Percentiles rank a stretch among this genome's conserved stretches.
These are phyloP conservation scores for Maccullochella peelii DNA, from an alignment of 2,113 vertebrate species.

Conservation along the genomic window DNA sequence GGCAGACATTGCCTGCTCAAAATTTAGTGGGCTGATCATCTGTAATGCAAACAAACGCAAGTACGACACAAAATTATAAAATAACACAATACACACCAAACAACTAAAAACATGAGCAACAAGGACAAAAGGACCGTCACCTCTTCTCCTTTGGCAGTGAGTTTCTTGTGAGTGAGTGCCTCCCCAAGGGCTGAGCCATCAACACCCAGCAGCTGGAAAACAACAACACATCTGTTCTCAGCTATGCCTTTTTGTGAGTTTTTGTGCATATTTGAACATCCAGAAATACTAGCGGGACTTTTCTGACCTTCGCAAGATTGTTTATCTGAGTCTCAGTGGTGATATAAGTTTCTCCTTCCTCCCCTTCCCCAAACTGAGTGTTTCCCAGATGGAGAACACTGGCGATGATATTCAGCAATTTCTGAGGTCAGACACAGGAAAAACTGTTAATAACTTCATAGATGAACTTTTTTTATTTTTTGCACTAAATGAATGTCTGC, in stretches of 20 bases:
- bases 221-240: constrained; percentile 63
- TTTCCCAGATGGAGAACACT: constrained; percentile 96
- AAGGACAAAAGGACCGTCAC: constrained; percentile 74
- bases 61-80: neutral
- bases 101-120: neutral
- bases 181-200: constrained; percentile 87
- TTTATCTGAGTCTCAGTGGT: constrained; percentile 92
- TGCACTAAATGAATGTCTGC: neutral
- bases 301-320: constrained; percentile 88
- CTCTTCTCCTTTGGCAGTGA: constrained; percentile 97
- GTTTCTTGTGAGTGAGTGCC: constrained; percentile 94
- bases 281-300: constrained; percentile 13
- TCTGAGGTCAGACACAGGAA: constrained; percentile 80
- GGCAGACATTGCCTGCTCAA: constrained; percentile 93
- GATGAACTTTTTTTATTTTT: neutral
- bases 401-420: constrained; percentile 91
- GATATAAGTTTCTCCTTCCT: constrained; percentile 90
- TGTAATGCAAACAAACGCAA: constrained; percentile 67
- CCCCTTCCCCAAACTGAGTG: constrained; percentile 91
- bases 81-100: neutral
- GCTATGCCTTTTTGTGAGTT: neutral
- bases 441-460: constrained; percentile 11
- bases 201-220: constrained; percentile 91
- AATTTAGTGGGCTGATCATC: constrained; percentile 93
- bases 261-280: constrained; percentile 44